Percentiles rank a stretch among this genome's conserved stretches.
Conservation (phyloP, 2,797 vertebrate genomes). For the Semaprochilodus insignis region DNA sequence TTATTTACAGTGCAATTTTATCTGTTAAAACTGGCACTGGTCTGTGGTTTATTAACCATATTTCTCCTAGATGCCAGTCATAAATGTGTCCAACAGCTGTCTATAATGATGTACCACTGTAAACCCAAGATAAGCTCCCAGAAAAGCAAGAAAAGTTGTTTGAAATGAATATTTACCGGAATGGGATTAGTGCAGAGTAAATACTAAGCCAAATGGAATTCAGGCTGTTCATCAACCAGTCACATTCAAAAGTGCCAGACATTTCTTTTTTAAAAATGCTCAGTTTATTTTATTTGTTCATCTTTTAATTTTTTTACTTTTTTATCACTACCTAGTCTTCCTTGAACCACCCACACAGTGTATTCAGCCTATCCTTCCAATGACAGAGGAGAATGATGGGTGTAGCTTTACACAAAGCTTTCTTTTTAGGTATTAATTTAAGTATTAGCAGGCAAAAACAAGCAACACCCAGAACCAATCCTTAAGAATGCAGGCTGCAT, state of each 20-base stretch:
- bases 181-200: constrained; percentile 8
- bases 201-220: constrained; percentile 20
- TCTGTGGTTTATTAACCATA: background rate
- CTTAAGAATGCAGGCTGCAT: background rate
- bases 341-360: background rate
- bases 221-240: background rate
- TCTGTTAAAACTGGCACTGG: background rate
- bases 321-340: background rate
- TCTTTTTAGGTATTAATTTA: constrained; percentile 10
- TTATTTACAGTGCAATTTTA: background rate
- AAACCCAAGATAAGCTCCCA: background rate
- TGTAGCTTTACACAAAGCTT: constrained; percentile 18
- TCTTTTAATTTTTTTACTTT: background rate
- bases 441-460: constrained; percentile 1
- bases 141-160: background rate
- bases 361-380: background rate
- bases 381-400: background rate
- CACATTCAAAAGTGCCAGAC: background rate
- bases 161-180: constrained; percentile 24
- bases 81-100: constrained; percentile 1
- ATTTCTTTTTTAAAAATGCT: background rate
- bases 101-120: background rate
- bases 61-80: constrained; percentile 6
- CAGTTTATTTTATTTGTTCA: background rate
- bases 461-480: constrained; percentile 7